Evolutionary conservation across 2,888 invertebrate genomes (phyloP).

Genomic region (Lycocerus yunnanus): DNA sequence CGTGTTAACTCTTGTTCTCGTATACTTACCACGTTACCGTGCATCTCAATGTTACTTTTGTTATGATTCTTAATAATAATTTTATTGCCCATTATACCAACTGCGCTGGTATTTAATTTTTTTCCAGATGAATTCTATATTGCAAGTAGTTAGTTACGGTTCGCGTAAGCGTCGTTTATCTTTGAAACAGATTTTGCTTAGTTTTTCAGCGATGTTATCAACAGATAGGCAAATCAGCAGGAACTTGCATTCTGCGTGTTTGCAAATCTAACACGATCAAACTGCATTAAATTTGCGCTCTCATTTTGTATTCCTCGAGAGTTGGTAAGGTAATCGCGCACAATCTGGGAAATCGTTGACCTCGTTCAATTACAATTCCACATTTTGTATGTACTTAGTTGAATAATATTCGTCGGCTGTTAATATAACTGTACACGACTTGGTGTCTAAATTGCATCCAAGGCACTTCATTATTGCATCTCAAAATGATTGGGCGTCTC

Average conservation of each 20-base stretch:
- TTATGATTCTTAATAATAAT: not conserved
- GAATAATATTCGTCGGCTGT: slow-evolving; percentile 35
- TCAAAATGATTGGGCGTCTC: slow-evolving; percentile 24
- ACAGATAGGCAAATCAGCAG: slow-evolving; percentile 23
- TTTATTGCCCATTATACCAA: not conserved
- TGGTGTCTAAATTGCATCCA: slow-evolving; percentile 32
- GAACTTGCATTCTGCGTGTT: slow-evolving; percentile 27
- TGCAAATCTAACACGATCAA: slow-evolving; percentile 31
- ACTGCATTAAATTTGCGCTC: slow-evolving; percentile 31
- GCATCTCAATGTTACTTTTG: not conserved
- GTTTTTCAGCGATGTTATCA: slow-evolving; percentile 20
- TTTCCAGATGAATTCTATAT: not conserved
- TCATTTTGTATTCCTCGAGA: slow-evolving; percentile 29
- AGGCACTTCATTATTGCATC: slow-evolving; percentile 29
- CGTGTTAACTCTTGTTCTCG: not conserved
- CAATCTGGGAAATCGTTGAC: slow-evolving; percentile 39
- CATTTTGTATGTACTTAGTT: slow-evolving; percentile 32
- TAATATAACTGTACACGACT: slow-evolving; percentile 35
- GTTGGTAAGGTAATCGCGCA: slow-evolving; percentile 33
- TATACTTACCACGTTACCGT: not conserved
- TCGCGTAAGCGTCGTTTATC: not conserved
- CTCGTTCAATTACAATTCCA: slow-evolving; percentile 36
- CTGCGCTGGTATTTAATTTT: not conserved
- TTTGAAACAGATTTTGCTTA: not conserved
- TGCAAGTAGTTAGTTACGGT: not conserved